Conservation (phyloP, 2,113 vertebrate species). For the Solenodon paradoxus region DNA sequence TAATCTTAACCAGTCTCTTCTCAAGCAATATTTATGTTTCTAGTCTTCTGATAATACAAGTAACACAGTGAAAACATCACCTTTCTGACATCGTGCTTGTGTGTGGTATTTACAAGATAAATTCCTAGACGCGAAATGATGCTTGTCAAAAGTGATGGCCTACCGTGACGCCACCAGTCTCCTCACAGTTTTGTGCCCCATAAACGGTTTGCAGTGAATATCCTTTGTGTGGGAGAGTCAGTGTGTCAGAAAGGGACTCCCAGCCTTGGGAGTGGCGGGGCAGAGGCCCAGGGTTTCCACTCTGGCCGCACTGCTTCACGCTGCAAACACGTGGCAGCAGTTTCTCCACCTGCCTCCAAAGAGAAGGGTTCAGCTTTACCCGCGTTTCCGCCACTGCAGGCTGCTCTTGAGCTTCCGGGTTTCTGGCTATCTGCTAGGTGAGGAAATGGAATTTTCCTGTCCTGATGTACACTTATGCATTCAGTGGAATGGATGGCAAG, state of each 20-base stretch:
- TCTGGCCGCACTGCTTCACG: too few species aligned
- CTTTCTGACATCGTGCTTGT: neutral
- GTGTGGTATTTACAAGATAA: neutral
- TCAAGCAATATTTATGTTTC: neutral
- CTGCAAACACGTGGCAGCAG: neutral
- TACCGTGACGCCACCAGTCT: neutral
- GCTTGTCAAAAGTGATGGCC: neutral
- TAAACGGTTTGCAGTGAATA: neutral
- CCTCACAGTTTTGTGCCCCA: neutral
- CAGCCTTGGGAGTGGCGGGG: neutral
- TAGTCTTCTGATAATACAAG: neutral
- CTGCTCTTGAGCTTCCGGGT: neutral
- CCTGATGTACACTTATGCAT: neutral
- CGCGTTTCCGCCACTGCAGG: neutral
- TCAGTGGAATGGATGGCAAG: neutral
- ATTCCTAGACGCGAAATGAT: neutral
- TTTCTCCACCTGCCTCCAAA: neutral
- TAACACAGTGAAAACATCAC: neutral
- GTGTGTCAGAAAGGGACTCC: neutral
- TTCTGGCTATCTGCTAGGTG: neutral
- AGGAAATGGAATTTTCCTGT: neutral
- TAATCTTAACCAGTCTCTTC: neutral
- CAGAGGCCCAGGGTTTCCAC: too few species aligned
- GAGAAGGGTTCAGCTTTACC: neutral
- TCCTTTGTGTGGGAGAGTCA: neutral